A percentile compares a stretch with the other conserved stretches of the same genome.
phyloP scores from a whole-genome alignment of 2,888 invertebrate species.

The Acanthosepion esculentum region DNA sequence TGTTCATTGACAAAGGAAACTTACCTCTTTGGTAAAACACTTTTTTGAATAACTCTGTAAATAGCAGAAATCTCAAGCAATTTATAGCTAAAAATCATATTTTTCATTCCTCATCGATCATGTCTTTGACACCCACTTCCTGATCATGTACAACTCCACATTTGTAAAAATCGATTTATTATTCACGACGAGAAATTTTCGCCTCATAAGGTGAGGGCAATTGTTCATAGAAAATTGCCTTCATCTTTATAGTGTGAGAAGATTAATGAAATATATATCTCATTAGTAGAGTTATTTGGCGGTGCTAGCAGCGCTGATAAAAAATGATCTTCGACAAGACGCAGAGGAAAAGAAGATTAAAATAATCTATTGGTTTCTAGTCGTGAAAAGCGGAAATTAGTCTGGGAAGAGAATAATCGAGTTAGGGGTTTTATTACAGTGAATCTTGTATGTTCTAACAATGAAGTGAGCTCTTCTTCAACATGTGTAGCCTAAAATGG shows the following conservation, averaged over 20 bases:
- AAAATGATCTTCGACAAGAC: not conserved
- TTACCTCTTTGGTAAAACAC: too few species aligned
- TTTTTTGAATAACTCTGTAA: too few species aligned
- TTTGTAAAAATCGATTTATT: constrained; percentile 1
- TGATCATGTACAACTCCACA: not conserved
- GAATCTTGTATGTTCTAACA: not conserved
- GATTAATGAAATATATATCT: constrained; percentile 33
- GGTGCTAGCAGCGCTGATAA: not conserved
- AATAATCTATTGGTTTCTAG: not conserved
- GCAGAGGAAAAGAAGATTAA: not conserved
- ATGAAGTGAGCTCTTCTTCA: not conserved
- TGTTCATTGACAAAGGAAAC: too few species aligned
- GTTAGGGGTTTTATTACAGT: not conserved
- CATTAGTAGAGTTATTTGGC: not conserved
- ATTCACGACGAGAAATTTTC: not conserved
- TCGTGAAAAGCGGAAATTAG: constrained; percentile 6
- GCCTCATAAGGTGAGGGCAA: not conserved
- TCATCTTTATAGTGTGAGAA: not conserved
- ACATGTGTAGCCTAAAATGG: too few species aligned
- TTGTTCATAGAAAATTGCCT: not conserved
- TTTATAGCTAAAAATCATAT: not conserved
- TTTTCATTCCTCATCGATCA: not conserved
- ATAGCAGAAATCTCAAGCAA: too few species aligned
- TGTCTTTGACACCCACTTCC: not conserved
- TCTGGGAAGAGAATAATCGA: not conserved